These are phyloP conservation scores for Seladonia tumulorum DNA, from an alignment of 2,888 invertebrate genomes.

Conservation along the genomic window DNA sequence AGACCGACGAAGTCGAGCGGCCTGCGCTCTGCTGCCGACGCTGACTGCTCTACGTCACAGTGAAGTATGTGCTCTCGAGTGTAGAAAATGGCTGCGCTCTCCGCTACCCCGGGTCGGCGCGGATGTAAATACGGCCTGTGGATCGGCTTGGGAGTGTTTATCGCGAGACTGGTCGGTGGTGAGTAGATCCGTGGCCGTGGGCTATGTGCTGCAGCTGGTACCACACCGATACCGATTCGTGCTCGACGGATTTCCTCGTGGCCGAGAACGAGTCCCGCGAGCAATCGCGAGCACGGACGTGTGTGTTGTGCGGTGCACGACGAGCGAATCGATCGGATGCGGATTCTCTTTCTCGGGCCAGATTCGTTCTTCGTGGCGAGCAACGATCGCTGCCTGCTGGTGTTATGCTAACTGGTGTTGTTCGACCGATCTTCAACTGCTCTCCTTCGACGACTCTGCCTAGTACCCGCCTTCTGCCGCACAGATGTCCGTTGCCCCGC, in stretches of 20 bases:
- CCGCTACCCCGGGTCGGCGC: slow-evolving; percentile 78
- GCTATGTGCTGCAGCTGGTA: background rate
- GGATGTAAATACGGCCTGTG: slow-evolving; percentile 82
- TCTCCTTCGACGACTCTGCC: background rate
- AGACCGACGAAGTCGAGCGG: slow-evolving; percentile 64
- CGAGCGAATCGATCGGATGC: slow-evolving; percentile 68
- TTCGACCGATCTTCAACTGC: background rate
- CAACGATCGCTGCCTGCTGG: slow-evolving; percentile 47
- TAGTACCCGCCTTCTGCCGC: slow-evolving; percentile 61
- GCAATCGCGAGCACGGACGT: background rate
- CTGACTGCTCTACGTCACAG: slow-evolving; percentile 79
- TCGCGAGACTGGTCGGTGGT: slow-evolving; percentile 78
- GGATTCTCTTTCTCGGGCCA: slow-evolving; percentile 33
- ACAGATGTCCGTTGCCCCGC: slow-evolving; percentile 61
- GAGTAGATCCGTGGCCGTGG: slow-evolving; percentile 69
- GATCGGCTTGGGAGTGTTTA: slow-evolving; percentile 76
- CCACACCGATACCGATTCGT: slow-evolving; percentile 1
- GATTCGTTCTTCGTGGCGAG: slow-evolving; percentile 24
- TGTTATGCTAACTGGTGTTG: background rate
- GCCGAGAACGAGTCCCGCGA: background rate
- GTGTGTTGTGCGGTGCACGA: slow-evolving; percentile 46
- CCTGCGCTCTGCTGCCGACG: slow-evolving; percentile 72
- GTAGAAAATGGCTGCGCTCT: slow-evolving; percentile 84
- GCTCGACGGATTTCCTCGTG: background rate
- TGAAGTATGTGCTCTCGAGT: slow-evolving; percentile 83